Evolutionary conservation across 2,888 invertebrate species (phyloP), one percentile per base, ranked within the genome.

Genomic region (Nebria salina): DNA sequence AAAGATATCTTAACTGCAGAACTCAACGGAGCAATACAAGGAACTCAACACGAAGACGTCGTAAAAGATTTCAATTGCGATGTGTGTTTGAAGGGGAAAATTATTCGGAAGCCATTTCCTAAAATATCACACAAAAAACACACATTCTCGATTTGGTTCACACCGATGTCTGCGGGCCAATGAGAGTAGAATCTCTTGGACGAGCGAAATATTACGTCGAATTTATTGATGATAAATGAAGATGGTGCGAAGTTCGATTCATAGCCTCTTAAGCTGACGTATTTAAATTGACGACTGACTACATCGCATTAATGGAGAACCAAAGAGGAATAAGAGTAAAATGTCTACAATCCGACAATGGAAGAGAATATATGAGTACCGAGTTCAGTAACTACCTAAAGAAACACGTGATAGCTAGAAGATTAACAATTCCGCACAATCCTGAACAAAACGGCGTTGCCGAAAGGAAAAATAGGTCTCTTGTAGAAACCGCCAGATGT

Each of bases 401-500:
- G 20, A 20, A 20, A 1, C 20, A 20, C 20, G 43, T 0, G 1
- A 43, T 43, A 0, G 9, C 43, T 6, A 43, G 43, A 43, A 43
- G 43, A 43, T 9, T 43, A 43, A 43, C 43, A 0, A 13, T 43
- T 11, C 15, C n/a, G 20, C 25, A 82, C 42, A 77, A 82, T 13
- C 83, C 82, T 7, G 74, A 82, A 65, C 75, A 82, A 75, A 82
- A 82, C 42, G 78, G 82, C 20, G 43, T 73, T 11, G 76, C 73
- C n/a, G 77, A 81, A 77, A 20, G 84, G 68, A 86, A 87, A 54
- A 77, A 85, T 1, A 87, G 1, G 20, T 20, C 86, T 3, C 81
- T 87, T 0, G 82, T 86, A 54, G 86, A 87, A 34, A 83, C 82
- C 20, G 85, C 85, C 0, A 82, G 86, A 41, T 85, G 85, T 64